phyloP scores from a whole-genome alignment of 1,140 invertebrate genomes.

The Fopius arisanus region DNA sequence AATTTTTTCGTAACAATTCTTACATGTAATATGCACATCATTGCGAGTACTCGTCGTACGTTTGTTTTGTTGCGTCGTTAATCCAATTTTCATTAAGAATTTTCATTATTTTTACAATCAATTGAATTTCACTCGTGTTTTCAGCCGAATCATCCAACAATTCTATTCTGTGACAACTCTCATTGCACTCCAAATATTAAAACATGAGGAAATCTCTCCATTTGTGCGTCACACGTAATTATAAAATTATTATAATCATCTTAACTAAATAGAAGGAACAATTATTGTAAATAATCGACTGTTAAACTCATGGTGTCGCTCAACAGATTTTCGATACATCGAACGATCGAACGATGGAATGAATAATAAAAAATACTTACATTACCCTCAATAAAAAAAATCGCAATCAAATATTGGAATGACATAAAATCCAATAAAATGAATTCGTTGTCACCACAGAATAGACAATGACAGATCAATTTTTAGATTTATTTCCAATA shows the following conservation, averaged over 20 bases:
- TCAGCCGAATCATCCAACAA: background rate
- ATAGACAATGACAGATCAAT: background rate
- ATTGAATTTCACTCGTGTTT: background rate
- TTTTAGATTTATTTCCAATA: background rate
- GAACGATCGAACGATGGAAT: no score
- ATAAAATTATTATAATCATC: no score
- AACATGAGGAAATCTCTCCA: background rate
- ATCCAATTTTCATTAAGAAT: background rate
- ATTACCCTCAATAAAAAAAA: no score
- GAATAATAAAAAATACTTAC: background rate
- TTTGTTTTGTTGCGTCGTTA: background rate
- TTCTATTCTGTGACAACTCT: background rate
- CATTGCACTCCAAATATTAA: background rate
- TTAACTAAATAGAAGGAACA: no score
- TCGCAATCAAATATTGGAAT: no score
- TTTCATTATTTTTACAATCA: background rate
- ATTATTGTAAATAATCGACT: no score
- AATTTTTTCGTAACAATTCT: slow-evolving; percentile 13
- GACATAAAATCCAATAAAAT: no score
- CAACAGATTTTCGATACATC: no score
- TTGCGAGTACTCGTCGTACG: background rate
- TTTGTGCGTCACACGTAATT: background rate
- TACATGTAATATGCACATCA: background rate
- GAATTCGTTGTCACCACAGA: background rate
- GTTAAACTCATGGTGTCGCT: no score